Conservation (phyloP, 2,113 vertebrate species). For the Campylomormyrus numenius region DNA sequence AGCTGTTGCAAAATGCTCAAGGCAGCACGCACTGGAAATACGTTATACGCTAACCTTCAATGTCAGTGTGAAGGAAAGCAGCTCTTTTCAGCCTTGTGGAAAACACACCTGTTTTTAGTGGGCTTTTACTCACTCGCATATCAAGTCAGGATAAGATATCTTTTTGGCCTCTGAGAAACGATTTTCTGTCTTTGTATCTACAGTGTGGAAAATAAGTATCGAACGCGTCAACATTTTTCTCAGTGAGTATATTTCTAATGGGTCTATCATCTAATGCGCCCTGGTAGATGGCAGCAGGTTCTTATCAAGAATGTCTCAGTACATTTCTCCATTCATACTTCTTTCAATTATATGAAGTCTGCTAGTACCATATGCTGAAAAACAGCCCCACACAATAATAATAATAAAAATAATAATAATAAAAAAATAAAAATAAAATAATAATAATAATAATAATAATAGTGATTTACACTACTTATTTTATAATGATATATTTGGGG, state of each 20-base stretch:
- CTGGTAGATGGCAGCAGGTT: too few species aligned
- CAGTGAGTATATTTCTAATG: too few species aligned
- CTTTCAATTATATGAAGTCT: too few species aligned
- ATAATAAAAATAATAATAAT: neutral
- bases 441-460: neutral
- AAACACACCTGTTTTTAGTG: neutral
- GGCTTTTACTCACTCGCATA: neutral
- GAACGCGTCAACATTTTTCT: too few species aligned
- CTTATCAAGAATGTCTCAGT: too few species aligned
- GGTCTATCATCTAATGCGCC: too few species aligned
- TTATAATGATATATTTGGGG: neutral
- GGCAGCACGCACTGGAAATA: neutral
- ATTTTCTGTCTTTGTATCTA: neutral
- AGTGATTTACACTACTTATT: neutral
- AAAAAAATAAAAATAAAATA: neutral
- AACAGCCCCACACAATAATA: neutral
- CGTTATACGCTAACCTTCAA: neutral
- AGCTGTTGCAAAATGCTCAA: constrained; percentile 7
- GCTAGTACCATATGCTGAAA: too few species aligned
- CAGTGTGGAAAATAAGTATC: too few species aligned
- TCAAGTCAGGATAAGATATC: neutral
- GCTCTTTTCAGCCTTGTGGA: neutral
- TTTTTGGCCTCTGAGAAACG: neutral
- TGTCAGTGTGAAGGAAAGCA: neutral
- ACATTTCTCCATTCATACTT: too few species aligned